Base-by-base conservation (phyloP, 2,888 invertebrate genomes). In the Lochmaea capreae region DNA sequence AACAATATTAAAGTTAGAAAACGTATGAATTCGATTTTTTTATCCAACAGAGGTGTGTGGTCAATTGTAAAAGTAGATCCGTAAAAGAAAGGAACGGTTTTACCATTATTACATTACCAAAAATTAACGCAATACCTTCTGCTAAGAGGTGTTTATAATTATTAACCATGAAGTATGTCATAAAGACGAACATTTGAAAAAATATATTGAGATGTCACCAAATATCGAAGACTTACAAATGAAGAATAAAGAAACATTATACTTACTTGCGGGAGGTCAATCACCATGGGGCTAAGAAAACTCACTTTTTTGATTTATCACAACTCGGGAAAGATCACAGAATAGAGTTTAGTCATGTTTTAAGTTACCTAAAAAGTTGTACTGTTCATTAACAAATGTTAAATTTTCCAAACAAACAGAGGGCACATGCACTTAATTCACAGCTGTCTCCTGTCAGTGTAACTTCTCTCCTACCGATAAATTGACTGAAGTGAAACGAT, bases 301-400 rank as follows among this genome's bases (percentile, higher is more conserved):
- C 71, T 65, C 66, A 71, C 74, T 57, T 76, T 74, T 75, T 72
- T 74, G 73, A 73, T 76, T 74, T 78, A 79, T 80, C 79, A 80
- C 80, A 80, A 80, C 78, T 71, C 76, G 67, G 71, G 58, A 69
- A 73, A 77, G 67, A 80, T 80, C 80, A 80, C 80, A 80, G 79
- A 72, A 76, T 67, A 74, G 46, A 67, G 73, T 76, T 74, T 71
- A 72, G 67, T 75, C 79, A 79, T 78, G 72, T 75, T 80, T 70
- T 61, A 69, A 61, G 68, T 73, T 66, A 67, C 65, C 61, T 75
- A 79, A 67, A 74, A 79, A 74, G 63, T 65, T 62, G 12, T 72
- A 68, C 58, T 62, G 63, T 69, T 66, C 67, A 61, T 71, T 72
- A 18, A 65, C 52, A 59, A 66, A 54, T 39, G 43, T 68, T 62